Percentiles rank a stretch among this genome's conserved stretches.
phyloP scores from a whole-genome alignment of 2,113 vertebrate species.

The Gymnarchus niloticus region DNA sequence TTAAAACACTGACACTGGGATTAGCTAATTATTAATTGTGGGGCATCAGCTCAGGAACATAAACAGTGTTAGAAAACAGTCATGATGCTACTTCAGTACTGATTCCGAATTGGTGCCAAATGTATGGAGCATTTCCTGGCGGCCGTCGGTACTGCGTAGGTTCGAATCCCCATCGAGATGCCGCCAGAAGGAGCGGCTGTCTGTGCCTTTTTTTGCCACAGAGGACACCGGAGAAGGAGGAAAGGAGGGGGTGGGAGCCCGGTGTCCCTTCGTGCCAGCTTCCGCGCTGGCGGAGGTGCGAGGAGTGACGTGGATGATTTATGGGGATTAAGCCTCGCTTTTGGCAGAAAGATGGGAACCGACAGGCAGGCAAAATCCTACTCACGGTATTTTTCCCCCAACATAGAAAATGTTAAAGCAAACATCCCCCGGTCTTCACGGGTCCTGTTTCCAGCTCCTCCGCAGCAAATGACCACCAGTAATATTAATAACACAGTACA shows the following conservation, averaged over 20 bases:
- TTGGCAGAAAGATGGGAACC: constrained; percentile 35
- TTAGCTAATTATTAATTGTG: background rate
- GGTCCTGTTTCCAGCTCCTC: background rate
- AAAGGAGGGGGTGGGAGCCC: background rate
- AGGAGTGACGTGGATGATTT: constrained; percentile 41
- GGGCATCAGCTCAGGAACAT: background rate
- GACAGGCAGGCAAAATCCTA: constrained; percentile 34
- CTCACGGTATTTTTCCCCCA: background rate
- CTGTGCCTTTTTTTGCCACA: background rate
- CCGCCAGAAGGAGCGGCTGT: background rate
- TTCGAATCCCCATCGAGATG: background rate
- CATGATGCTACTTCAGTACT: background rate
- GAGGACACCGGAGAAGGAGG: constrained; percentile 10
- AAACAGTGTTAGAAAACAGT: background rate
- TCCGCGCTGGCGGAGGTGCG: constrained; percentile 9
- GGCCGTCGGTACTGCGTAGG: no score
- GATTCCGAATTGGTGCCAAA: background rate
- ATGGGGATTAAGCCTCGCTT: constrained; percentile 42
- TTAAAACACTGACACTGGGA: background rate
- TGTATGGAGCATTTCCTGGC: no score
- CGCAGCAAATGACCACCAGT: background rate
- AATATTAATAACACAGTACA: background rate
- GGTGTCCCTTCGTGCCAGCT: background rate
- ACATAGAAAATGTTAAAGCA: background rate
- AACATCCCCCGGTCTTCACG: background rate